Evolutionary conservation across 2,113 vertebrate species (phyloP).

Genomic region (Piliocolobus tephrosceles): DNA sequence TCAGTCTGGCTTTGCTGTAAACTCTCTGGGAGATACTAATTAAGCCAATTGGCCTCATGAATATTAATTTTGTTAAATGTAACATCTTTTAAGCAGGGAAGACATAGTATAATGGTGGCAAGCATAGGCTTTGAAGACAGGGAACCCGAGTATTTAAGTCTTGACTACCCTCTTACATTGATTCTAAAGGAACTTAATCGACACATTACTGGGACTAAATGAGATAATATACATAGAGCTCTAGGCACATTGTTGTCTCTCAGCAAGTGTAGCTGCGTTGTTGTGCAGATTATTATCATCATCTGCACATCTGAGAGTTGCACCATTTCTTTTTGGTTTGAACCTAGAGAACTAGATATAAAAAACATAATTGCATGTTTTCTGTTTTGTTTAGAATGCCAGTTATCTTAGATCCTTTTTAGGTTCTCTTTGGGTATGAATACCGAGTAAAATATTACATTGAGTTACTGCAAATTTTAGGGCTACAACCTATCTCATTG

Average conservation of each 20-base stretch:
- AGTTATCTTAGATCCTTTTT: background rate
- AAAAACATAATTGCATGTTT: background rate
- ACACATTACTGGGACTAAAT: background rate
- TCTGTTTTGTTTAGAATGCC: background rate
- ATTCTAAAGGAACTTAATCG: background rate
- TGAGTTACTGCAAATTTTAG: background rate
- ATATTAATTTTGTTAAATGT: constrained; percentile 2
- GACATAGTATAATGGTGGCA: background rate
- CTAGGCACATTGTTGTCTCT: background rate
- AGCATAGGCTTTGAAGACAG: background rate
- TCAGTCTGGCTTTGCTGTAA: background rate
- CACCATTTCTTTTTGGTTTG: background rate
- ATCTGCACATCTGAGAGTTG: background rate
- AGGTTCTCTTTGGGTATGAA: background rate
- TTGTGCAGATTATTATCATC: background rate
- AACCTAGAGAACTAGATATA: background rate
- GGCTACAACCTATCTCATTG: background rate
- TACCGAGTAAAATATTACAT: background rate
- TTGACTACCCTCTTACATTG: background rate
- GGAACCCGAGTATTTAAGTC: background rate
- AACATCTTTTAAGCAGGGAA: background rate
- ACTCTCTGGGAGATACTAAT: background rate
- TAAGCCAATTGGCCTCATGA: constrained; percentile 25
- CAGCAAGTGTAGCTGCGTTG: background rate
- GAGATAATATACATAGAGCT: background rate